Evolutionary conservation across 2,888 invertebrate genomes (phyloP).

Genomic region (Strigamia transsilvanica): DNA sequence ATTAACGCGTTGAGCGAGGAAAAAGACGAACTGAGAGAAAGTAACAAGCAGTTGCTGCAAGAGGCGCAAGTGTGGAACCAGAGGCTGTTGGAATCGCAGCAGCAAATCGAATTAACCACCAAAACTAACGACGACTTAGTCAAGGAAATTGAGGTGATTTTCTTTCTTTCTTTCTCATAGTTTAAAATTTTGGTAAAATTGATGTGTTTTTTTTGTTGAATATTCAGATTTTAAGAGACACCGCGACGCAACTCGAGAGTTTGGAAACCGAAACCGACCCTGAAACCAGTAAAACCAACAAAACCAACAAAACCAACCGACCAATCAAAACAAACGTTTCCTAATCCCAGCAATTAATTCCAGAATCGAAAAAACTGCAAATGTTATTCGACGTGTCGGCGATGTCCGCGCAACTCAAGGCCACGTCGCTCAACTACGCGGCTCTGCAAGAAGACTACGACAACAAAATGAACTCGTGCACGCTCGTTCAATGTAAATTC

Average conservation of each 20-base stretch:
- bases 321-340: background rate
- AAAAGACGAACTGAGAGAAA: constrained; percentile 54
- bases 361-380: constrained; percentile 59
- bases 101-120: constrained; percentile 36
- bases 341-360: background rate
- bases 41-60: constrained; percentile 57
- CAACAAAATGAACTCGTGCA: constrained; percentile 63
- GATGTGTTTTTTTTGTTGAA: too few relatives aligned
- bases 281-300: background rate
- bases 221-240: background rate
- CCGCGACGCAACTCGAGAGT: background rate
- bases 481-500: constrained; percentile 5
- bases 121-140: constrained; percentile 54
- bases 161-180: too few relatives aligned
- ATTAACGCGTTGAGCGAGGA: constrained; percentile 37
- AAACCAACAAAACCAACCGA: too few relatives aligned
- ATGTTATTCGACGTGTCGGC: constrained; percentile 70
- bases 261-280: background rate
- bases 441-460: constrained; percentile 63
- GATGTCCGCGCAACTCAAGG: constrained; percentile 70
- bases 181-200: too few relatives aligned
- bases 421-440: constrained; percentile 69
- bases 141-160: constrained; percentile 57
- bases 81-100: constrained; percentile 56
- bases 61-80: constrained; percentile 58